These are phyloP conservation scores for Sparidentex hasta DNA, from an alignment of 2,797 vertebrate species.

Conservation along the genomic window DNA sequence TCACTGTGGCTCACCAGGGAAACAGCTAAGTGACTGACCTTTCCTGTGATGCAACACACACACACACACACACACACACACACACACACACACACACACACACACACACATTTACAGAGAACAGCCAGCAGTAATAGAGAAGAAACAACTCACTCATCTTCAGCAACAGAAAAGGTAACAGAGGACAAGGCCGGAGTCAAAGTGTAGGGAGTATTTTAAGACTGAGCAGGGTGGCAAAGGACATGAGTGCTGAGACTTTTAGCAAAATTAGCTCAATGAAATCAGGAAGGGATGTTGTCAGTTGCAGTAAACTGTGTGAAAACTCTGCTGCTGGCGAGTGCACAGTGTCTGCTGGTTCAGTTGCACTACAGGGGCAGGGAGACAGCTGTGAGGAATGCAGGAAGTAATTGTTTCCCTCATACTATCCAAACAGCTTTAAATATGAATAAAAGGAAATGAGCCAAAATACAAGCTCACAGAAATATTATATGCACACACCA, in stretches of 20 bases:
- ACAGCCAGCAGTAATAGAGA: constrained; percentile 36
- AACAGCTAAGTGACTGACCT: constrained; percentile 46
- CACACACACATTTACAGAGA: constrained; percentile 44
- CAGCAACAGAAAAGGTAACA: constrained; percentile 30
- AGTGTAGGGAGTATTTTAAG: neutral
- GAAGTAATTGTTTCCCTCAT: constrained; percentile 26
- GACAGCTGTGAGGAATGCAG: constrained; percentile 30
- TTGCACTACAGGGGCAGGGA: constrained; percentile 24
- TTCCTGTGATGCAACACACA: constrained; percentile 46
- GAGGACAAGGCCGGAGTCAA: constrained; percentile 30
- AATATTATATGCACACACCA: constrained; percentile 17
- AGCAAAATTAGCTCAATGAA: constrained; percentile 29
- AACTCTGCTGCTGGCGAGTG: neutral
- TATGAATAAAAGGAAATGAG: constrained; percentile 44
- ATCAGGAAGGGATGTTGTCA: constrained; percentile 10
- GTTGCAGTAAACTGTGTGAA: constrained; percentile 15
- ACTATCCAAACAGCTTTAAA: constrained; percentile 45
- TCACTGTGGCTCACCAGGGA: constrained; percentile 35
- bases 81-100: constrained; percentile 37
- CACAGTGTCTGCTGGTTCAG: constrained; percentile 10
- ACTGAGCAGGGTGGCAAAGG: neutral
- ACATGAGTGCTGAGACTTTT: neutral
- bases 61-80: too few relatives aligned
- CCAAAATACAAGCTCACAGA: constrained; percentile 12
- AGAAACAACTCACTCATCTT: constrained; percentile 9